Conservation (phyloP, 2,797 vertebrate species). For the Syngnathus rostellatus region DNA sequence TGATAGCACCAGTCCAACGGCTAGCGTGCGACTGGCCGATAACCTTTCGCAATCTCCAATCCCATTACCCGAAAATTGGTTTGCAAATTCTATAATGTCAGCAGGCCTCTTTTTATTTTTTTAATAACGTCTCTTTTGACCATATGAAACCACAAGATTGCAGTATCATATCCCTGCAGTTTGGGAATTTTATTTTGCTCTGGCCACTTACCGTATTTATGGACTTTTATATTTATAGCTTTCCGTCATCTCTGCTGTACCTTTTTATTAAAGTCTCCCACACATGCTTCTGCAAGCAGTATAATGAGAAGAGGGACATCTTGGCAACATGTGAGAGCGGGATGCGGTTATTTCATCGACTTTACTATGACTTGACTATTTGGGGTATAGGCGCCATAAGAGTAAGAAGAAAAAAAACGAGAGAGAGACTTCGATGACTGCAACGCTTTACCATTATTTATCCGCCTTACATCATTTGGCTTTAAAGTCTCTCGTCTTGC, state of each 20-base stretch:
- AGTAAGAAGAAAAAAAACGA: not conserved
- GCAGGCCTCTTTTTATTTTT: slow-evolving; percentile 25
- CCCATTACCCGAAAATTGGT: slow-evolving; percentile 48
- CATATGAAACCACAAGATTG: slow-evolving; percentile 34
- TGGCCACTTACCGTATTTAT: slow-evolving; percentile 33
- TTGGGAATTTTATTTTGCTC: slow-evolving; percentile 17
- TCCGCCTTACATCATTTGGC: not conserved
- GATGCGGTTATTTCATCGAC: slow-evolving; percentile 18
- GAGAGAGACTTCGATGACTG: not conserved
- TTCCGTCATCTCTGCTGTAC: slow-evolving; percentile 18
- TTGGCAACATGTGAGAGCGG: slow-evolving; percentile 29
- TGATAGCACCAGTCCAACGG: slow-evolving; percentile 32
- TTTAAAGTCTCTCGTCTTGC: slow-evolving; percentile 10
- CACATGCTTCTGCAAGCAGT: slow-evolving; percentile 13
- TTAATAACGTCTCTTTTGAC: slow-evolving; percentile 42
- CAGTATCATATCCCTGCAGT: slow-evolving; percentile 28
- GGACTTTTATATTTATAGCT: slow-evolving; percentile 26
- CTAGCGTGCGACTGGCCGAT: slow-evolving; percentile 46
- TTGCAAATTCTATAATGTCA: slow-evolving; percentile 51
- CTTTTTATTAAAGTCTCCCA: slow-evolving; percentile 24
- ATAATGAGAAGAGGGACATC: slow-evolving; percentile 12
- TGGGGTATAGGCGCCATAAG: not conserved
- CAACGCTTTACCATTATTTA: slow-evolving; percentile 11
- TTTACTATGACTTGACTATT: not conserved
- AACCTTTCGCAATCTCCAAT: slow-evolving; percentile 46